Evolutionary conservation across 1,140 invertebrate genomes (phyloP).

Genomic region (Drosophila azteca): DNA sequence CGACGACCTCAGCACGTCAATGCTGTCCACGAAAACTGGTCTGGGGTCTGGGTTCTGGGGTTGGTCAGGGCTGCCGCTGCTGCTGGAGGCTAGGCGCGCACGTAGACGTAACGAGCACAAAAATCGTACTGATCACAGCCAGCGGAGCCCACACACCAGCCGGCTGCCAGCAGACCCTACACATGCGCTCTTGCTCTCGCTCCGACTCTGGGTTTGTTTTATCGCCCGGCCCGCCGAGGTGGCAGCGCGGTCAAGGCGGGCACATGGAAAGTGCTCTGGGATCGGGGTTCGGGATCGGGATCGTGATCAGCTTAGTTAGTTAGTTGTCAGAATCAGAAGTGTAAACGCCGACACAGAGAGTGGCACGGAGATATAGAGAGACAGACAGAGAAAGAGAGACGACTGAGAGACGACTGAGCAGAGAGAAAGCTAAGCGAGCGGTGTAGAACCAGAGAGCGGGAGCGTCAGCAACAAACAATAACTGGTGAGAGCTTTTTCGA

Average conservation of each 20-base stretch:
- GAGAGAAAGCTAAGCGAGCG: background rate
- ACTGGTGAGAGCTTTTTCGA: constrained; percentile 67
- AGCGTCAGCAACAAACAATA: constrained; percentile 39
- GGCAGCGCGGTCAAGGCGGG: constrained; percentile 53
- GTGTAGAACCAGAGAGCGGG: constrained; percentile 8
- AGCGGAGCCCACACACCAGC: no score
- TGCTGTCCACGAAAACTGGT: constrained; percentile 66
- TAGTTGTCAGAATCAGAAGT: constrained; percentile 36
- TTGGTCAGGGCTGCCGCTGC: constrained; percentile 42
- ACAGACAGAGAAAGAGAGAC: constrained; percentile 11
- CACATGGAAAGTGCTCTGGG: constrained; percentile 50
- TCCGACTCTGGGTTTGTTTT: constrained; percentile 42
- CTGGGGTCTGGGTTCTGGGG: constrained; percentile 45
- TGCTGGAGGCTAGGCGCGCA: constrained; percentile 46
- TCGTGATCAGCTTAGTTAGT: constrained; percentile 63
- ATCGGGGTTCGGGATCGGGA: constrained; percentile 28
- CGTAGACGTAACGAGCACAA: constrained; percentile 62
- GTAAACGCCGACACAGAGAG: background rate
- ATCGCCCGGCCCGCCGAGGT: constrained; percentile 40
- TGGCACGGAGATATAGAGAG: background rate
- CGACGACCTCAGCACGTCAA: constrained; percentile 63
- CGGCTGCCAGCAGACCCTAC: constrained; percentile 26
- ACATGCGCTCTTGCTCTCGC: constrained; percentile 39
- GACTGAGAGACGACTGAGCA: constrained; percentile 1
- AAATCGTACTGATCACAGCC: constrained; percentile 68